phyloP scores from a whole-genome alignment of 2,888 invertebrate species.

The Leptopilina syphax region DNA sequence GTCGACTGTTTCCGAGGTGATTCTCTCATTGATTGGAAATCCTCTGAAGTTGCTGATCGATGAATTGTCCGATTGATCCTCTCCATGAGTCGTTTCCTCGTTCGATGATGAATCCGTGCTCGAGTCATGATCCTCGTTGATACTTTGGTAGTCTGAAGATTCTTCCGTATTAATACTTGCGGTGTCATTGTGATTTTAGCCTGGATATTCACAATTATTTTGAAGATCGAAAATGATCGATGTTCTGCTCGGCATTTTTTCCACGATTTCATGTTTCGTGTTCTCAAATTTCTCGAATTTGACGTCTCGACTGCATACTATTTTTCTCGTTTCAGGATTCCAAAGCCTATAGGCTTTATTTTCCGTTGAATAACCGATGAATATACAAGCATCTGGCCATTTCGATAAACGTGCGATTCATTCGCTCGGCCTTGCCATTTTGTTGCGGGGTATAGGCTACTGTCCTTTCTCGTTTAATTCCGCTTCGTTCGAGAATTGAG shows the following conservation, averaged over 20 bases:
- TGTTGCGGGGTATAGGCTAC: constrained; percentile 46
- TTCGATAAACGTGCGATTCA: no score
- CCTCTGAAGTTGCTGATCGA: background rate
- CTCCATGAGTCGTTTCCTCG: no score
- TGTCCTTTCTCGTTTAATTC: constrained; percentile 46
- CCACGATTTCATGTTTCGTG: background rate
- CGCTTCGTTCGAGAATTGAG: constrained; percentile 38
- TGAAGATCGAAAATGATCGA: no score
- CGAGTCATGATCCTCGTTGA: no score
- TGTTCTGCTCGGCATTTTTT: no score
- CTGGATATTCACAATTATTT: no score
- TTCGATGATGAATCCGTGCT: no score
- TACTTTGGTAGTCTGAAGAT: no score
- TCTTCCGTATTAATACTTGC: background rate
- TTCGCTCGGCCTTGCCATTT: constrained; percentile 41
- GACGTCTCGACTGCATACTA: constrained; percentile 48
- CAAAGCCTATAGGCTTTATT: constrained; percentile 52
- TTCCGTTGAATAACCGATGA: constrained; percentile 50
- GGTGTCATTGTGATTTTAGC: background rate
- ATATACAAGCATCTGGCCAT: no score
- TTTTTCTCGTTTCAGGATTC: constrained; percentile 45
- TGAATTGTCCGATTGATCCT: background rate
- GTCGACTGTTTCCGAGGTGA: constrained; percentile 8
- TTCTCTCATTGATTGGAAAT: background rate
- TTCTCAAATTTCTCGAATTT: background rate